Percentiles rank a stretch among this genome's conserved stretches.
Conservation (phyloP, 2,797 vertebrate genomes). For the Brachyalestes nurse region DNA sequence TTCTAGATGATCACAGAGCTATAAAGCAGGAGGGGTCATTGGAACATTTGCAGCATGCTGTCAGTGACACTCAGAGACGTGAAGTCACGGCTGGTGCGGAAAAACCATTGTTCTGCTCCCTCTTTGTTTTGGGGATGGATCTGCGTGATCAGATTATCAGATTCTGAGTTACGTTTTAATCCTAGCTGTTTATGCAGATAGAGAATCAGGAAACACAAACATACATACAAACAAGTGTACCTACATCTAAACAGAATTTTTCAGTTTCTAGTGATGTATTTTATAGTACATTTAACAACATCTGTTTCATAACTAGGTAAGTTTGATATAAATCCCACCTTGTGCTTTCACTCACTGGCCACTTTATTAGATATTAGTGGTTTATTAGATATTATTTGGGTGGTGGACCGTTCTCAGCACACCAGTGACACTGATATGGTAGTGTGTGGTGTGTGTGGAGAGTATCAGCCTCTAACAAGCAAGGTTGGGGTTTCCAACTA, state of each 20-base stretch:
- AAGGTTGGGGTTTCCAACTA: too few species aligned
- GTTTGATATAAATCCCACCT: too few species aligned
- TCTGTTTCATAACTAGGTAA: too few species aligned
- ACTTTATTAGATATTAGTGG: too few species aligned
- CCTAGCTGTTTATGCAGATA: too few species aligned
- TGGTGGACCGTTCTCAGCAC: too few species aligned
- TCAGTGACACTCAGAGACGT: conserved; percentile 19
- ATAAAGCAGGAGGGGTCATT: not conserved
- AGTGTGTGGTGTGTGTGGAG: not conserved
- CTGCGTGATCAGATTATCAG: not conserved
- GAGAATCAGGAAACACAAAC: too few species aligned
- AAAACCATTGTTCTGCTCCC: not conserved
- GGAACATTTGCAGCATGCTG: not conserved
- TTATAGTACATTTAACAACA: too few species aligned
- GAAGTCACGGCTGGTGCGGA: conserved; percentile 28
- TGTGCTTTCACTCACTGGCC: not conserved
- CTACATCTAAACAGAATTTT: not conserved
- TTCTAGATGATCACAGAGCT: not conserved
- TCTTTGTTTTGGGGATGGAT: not conserved
- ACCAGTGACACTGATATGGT: not conserved
- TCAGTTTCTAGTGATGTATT: too few species aligned
- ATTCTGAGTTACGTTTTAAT: not conserved
- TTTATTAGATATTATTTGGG: too few species aligned
- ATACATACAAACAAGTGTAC: not conserved
- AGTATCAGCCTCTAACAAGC: too few species aligned